A percentile compares a stretch with the other conserved stretches of the same genome.
These are phyloP conservation scores for Raja brachyura DNA, from an alignment of 2,113 vertebrate genomes.

Conservation along the genomic window DNA sequence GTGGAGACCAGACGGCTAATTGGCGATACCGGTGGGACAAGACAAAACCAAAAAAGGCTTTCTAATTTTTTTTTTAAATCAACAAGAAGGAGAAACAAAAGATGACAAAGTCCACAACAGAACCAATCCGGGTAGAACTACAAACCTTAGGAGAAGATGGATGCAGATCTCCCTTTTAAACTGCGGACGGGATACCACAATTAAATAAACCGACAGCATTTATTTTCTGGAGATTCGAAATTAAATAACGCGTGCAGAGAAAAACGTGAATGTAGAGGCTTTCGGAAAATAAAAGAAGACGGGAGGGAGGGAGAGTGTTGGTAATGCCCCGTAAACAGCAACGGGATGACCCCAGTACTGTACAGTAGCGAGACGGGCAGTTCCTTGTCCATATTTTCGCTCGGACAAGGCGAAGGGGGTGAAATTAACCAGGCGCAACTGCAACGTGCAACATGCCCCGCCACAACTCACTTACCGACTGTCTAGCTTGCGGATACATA, in stretches of 20 bases:
- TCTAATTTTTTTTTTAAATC: too few relatives aligned
- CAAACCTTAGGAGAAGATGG: neutral
- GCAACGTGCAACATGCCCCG: neutral
- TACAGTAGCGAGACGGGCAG: neutral
- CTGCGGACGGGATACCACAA: neutral
- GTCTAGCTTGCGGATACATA: slow-evolving; percentile 30
- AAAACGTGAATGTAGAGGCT: neutral
- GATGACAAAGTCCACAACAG: neutral
- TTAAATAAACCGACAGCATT: neutral
- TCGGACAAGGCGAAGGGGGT: neutral
- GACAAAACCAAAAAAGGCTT: too few relatives aligned
- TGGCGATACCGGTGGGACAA: neutral
- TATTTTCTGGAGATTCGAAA: neutral
- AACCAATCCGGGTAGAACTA: neutral
- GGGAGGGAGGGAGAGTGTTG: neutral
- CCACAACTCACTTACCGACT: slow-evolving; percentile 14
- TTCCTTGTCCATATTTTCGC: neutral
- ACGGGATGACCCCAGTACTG: neutral
- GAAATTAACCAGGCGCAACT: neutral
- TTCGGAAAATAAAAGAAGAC: neutral
- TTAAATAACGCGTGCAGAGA: neutral
- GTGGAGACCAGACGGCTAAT: too few relatives aligned
- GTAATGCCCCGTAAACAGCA: neutral
- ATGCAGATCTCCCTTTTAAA: neutral
- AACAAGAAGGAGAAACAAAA: neutral